Base-by-base conservation (phyloP, 2,113 vertebrate species). In the Orcinus orca region DNA sequence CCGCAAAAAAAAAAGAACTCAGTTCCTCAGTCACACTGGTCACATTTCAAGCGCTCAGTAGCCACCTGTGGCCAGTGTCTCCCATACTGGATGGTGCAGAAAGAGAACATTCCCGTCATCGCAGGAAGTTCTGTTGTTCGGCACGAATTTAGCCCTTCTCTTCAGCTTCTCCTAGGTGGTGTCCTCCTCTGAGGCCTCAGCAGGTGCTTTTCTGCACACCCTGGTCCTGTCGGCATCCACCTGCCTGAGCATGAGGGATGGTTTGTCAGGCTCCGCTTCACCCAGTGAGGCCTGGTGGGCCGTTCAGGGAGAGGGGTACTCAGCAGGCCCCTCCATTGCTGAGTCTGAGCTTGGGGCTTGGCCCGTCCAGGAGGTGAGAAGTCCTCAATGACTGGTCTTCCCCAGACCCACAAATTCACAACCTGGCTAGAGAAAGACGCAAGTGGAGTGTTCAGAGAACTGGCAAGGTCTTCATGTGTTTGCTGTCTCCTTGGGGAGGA, bases 121-220 rank as follows among this genome's bases (percentile, higher is more conserved):
- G 0, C 4, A 11, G 76, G 60, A 47, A 44, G 38, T 23, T 26
- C 18, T n/a, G n/a, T 47, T 7, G 62, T 2, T 15, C 17, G 3
- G 13, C 25, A 2, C 1, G 0, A n/a, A 31, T 8, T 18, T n/a
- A 62, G 80, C 55, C 53, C 53, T 38, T 26, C 73, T 41, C 80
- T 47, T 25, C 10, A 18, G 44, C 17, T 14, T 17, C 18, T 38
- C 17, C 36, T 31, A 1, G 21, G 0, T 15, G 10, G 20, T 12
- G 3, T 29, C 21, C 44, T 41, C 21, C 55, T 36, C 14, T 29
- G 36, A 63, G 71, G 31, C 76, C 21, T 26, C 36, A 9, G 62
- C 21, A 14, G 62, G 29, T 62, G 60, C 67, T 80, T 38, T 36
- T 41, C n/a, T 65, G 25, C 15, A 33, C 62, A 13, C 12, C 36